Percentiles rank a stretch among this genome's conserved stretches.
These are phyloP conservation scores for Saccopteryx leptura DNA, from an alignment of 2,113 vertebrate species.

Conservation along the genomic window DNA sequence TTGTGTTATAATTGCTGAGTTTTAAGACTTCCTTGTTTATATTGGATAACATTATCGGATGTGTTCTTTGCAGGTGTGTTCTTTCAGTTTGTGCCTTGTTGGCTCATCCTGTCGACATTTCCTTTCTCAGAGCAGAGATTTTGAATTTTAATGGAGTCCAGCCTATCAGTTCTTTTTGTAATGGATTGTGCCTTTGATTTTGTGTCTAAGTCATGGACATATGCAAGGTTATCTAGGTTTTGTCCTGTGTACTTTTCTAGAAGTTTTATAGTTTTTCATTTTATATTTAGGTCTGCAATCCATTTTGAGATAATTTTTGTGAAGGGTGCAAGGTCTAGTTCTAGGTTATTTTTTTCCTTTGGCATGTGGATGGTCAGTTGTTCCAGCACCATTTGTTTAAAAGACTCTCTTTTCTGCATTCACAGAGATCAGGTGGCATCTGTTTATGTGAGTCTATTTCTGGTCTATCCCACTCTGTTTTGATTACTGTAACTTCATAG, in stretches of 20 bases:
- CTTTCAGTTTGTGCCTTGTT: too few relatives aligned
- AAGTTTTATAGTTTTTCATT: neutral
- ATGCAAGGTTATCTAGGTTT: neutral
- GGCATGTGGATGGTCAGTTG: too few relatives aligned
- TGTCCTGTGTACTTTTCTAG: neutral
- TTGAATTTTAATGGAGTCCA: too few relatives aligned
- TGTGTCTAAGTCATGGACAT: neutral
- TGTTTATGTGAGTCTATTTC: neutral
- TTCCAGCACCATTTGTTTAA: neutral
- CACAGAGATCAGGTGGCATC: neutral
- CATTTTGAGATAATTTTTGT: neutral
- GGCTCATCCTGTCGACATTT: too few relatives aligned
- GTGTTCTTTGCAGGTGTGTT: neutral
- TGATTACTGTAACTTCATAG: neutral
- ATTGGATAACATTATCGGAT: neutral
- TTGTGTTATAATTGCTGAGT: neutral
- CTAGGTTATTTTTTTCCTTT: neutral
- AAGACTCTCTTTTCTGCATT: neutral
- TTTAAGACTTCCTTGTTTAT: neutral
- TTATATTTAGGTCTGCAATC: neutral
- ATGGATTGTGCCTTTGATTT: neutral
- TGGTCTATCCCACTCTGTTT: neutral
- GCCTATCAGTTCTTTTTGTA: neutral
- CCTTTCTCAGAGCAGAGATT: too few relatives aligned
- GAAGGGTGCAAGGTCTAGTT: neutral